Base-by-base conservation (phyloP, 2,113 vertebrate genomes). In the Dasypus novemcinctus region DNA sequence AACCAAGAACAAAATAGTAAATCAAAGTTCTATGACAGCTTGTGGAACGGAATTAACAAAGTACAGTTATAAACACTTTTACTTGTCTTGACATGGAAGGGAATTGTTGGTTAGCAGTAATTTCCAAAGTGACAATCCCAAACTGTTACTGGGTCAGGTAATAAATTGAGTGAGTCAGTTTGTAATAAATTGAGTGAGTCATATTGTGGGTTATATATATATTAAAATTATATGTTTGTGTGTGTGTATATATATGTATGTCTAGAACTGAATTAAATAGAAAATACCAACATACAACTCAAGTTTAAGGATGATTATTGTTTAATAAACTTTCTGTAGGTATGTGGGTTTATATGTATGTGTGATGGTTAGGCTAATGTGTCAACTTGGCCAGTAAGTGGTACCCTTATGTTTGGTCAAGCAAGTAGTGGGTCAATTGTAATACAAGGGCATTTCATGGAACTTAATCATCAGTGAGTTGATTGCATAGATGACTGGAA, bases 1-100 rank as follows among this genome's bases (percentile, higher is more conserved):
- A 96, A 68, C 29, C 43, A 95, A 97, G 33, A 78, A 64, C 8
- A 87, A 96, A 81, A 54, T 14, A 87, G 57, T 36, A 90, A 83
- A 38, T 1, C 57, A 29, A 92, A 79, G 7, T 85, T 96, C 33
- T 49, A 1, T 80, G 68, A 94, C 72, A 7, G 33, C 13, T 78
- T 27, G 1, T 71, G 38, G 20, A 92, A 52, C 69, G 90, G 17
- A 94, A 81, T 95, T 52, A 74, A 84, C 15, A 64, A 33, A 84
- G 59, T 38, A 80, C 31, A 85, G 38, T 82, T 75, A 81, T 36
- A 15, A 61, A 38, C 25, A 2, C 46, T 90, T 87, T 89, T 57
- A 68, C 2, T 49, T 43, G 85, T 23, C n/a, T 72, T 82, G 7
- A 74, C 8, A 29, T 29, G 91, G 46, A 75, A 91, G 15, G 27